Evolutionary conservation across 2,113 vertebrate genomes (phyloP), one percentile per base, ranked within the genome.

Genomic region (Hipposideros armiger): DNA sequence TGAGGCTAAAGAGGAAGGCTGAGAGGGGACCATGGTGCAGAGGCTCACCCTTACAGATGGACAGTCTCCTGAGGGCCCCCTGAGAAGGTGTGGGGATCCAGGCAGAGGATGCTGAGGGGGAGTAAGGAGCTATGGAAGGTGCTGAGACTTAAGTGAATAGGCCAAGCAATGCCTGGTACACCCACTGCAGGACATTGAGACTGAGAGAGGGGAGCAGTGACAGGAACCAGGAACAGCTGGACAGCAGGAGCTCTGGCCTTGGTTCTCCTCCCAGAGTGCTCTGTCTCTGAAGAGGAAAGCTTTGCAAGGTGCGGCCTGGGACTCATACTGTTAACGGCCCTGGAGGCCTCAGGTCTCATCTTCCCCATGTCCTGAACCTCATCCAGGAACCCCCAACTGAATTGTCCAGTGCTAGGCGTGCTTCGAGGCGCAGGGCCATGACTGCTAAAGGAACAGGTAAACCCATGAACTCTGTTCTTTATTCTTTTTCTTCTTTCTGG

Each of bases 301-400:
- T 81, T 16, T 7, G 5, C 6, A 2, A 1, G 54, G 36, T 8
- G 7, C 14, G 14, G 52, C 52, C 16, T 54, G 47, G 47, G n/a
- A 52, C 24, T 64, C 30, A 60, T 77, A 1, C 26, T 24, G n/a
- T 11, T 22, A 22, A 54, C 30, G 76, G 30, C 24, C 36, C 52
- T 7, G 1, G 66, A 36, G 60, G 24, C 16, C 54, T 60, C 7
- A 1, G 8, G 47, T 66, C n/a, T 30, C 11, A 74, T 45, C 86
- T 58, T 10, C 70, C 47, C 14, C 45, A 30, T 24, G 47, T 28
- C 17, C 11, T 11, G 66, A 88, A 16, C 67, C 45, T 45, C 66
- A 0, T 52, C 10, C 0, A 0, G 52, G 20, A 47, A 3, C 15
- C 11, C 8, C 54, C 32, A 24, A 1, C 13, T 11, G 0, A 1